Percentiles rank a stretch among this genome's conserved stretches.
Conservation (phyloP, 2,113 vertebrate species). For the Rutilus rutilus region DNA sequence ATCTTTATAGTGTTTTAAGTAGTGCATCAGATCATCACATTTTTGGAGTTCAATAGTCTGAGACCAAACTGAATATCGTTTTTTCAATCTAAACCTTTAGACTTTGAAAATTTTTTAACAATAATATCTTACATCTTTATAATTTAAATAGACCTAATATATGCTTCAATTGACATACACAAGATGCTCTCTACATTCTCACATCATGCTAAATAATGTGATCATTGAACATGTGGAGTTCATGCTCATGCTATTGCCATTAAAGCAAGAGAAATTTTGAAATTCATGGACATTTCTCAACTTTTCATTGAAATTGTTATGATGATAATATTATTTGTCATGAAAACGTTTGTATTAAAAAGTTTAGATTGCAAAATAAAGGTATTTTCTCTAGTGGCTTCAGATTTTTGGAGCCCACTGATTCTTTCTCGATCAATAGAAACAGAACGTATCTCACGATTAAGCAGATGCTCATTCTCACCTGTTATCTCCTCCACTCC, state of each 20-base stretch:
- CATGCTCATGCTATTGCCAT: neutral
- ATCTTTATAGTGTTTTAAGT: neutral
- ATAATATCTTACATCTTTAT: too few relatives aligned
- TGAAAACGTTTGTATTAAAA: neutral
- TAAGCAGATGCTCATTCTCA: conserved; percentile 63
- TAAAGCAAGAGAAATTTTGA: neutral
- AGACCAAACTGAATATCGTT: neutral
- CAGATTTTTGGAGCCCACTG: neutral
- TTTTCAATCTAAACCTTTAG: neutral
- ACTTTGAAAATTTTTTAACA: neutral
- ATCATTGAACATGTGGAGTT: neutral
- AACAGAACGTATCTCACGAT: neutral
- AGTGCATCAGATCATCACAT: neutral
- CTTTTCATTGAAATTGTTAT: neutral
- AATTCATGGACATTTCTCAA: neutral
- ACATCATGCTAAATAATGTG: too few relatives aligned
- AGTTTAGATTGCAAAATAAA: neutral
- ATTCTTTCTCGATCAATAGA: neutral
- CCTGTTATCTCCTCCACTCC: conserved; percentile 87
- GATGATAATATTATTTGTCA: neutral
- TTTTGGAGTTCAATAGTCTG: neutral
- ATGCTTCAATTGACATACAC: too few relatives aligned
- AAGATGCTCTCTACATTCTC: too few relatives aligned
- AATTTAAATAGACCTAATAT: too few relatives aligned
- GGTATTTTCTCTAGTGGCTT: neutral